phyloP scores from a whole-genome alignment of 2,888 invertebrate species.

The Labia minor region DNA sequence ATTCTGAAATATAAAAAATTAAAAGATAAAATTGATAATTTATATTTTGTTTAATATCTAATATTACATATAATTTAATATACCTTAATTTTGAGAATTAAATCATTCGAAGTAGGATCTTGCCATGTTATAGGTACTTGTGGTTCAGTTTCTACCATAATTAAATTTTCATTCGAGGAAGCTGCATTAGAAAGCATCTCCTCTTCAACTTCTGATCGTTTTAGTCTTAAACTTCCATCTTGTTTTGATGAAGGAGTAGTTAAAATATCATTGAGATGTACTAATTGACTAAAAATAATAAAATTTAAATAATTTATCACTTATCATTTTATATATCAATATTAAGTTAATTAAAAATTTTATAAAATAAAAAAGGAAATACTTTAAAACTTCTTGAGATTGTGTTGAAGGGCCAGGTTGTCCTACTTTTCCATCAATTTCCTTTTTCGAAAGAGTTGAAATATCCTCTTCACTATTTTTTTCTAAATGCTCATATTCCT shows the following conservation, averaged over 20 bases:
- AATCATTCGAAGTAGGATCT: background rate
- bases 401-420: background rate
- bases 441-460: background rate
- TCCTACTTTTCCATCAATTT: background rate
- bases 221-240: background rate
- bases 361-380: background rate
- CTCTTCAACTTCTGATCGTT: conserved; percentile 15
- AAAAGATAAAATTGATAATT: background rate
- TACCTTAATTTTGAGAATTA: background rate
- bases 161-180: conserved; percentile 3
- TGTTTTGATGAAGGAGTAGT: conserved; percentile 16
- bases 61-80: background rate
- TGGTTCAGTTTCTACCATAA: background rate
- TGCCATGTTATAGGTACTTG: background rate
- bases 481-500: background rate
- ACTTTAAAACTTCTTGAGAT: background rate
- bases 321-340: too few relatives aligned
- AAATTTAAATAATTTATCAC: background rate
- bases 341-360: too few relatives aligned
- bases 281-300: conserved; percentile 15
- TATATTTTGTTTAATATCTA: too few relatives aligned
- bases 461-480: background rate
- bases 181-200: conserved; percentile 16
- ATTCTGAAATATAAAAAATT: background rate
- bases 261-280: conserved; percentile 17